Base-by-base conservation (phyloP, 2,888 invertebrate genomes). In the Beris morrisii region DNA sequence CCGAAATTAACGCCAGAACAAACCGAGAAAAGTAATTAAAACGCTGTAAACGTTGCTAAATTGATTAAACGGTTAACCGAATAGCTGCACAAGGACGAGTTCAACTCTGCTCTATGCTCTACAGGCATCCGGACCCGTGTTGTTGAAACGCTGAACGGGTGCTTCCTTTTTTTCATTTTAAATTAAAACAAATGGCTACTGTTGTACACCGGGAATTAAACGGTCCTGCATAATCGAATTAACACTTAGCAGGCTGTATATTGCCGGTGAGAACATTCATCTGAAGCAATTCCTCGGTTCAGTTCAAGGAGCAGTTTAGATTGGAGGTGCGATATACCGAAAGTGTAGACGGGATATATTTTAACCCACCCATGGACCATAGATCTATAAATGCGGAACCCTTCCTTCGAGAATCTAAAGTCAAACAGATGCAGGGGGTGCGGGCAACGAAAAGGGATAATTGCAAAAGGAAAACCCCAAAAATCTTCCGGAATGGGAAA, bases 21-120 rank as follows among this genome's bases (percentile, higher is more conserved):
- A 55, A 64, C 31, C 64, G 15, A 30, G 54, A 30, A 22, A 54
- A 54, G 66, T 67, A 67, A 67, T 67, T 67, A 63, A 67, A 66
- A 66, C 59, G 48, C 59, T 38, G 50, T 67, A 67, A 67, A 67
- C 50, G 56, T 56, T 48, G 66, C 66, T 63, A 63, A 67, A 67
- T 67, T 67, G 66, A 67, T 67, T 67, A 67, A 67, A 61, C 56
- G 66, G 63, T 67, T 67, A 67, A 67, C 66, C 66, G 48, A 63
- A 61, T 67, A 48, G 56, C 63, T 45, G 22, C 30, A 11, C 66
- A 46, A 12, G 50, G 22, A 13, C 15, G 52, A 45, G 15, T 46
- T 12, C 7, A 31, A 45, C 44, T 44, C 45, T 15, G 31, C 44
- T 30, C 31, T 59, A 32, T 48, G 13, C 59, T 45, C 15, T 15